phyloP scores from a whole-genome alignment of 1,140 invertebrate genomes.

The Ceratina japonica region DNA sequence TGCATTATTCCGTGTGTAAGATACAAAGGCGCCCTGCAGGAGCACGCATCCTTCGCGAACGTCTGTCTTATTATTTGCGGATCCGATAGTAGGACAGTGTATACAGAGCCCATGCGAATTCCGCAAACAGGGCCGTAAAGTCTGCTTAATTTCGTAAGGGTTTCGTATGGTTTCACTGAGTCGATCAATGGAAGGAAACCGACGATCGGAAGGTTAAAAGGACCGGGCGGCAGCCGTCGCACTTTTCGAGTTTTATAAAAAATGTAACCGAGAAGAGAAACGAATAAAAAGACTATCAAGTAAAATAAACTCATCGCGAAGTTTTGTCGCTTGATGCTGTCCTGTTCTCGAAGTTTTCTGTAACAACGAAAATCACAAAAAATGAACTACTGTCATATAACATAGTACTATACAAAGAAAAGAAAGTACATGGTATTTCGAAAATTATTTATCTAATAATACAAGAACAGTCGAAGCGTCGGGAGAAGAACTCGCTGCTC shows the following conservation, averaged over 20 bases:
- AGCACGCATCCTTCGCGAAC: constrained; percentile 85
- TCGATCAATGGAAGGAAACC: constrained; percentile 89
- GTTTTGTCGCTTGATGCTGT: not conserved
- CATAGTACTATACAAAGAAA: too few relatives aligned
- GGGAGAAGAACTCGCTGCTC: too few relatives aligned
- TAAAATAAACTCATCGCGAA: constrained; percentile 45
- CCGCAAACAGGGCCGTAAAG: constrained; percentile 87
- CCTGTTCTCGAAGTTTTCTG: too few relatives aligned
- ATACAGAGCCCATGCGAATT: constrained; percentile 85
- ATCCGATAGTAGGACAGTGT: constrained; percentile 87
- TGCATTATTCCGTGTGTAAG: constrained; percentile 92
- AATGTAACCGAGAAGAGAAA: constrained; percentile 32
- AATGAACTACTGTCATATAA: too few relatives aligned
- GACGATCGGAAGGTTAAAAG: constrained; percentile 86
- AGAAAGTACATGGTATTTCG: too few relatives aligned
- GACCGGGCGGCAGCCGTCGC: constrained; percentile 85
- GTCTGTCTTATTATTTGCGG: constrained; percentile 84
- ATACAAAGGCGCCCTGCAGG: constrained; percentile 88
- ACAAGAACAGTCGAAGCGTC: too few relatives aligned
- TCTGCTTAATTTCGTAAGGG: constrained; percentile 83
- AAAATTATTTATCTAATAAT: too few relatives aligned
- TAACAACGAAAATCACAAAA: too few relatives aligned
- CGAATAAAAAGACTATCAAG: constrained; percentile 14
- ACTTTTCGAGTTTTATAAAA: constrained; percentile 20
- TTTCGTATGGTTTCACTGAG: constrained; percentile 83